Evolutionary conservation across 2,888 invertebrate species (phyloP).

Genomic region (Ophion ellenae): DNA sequence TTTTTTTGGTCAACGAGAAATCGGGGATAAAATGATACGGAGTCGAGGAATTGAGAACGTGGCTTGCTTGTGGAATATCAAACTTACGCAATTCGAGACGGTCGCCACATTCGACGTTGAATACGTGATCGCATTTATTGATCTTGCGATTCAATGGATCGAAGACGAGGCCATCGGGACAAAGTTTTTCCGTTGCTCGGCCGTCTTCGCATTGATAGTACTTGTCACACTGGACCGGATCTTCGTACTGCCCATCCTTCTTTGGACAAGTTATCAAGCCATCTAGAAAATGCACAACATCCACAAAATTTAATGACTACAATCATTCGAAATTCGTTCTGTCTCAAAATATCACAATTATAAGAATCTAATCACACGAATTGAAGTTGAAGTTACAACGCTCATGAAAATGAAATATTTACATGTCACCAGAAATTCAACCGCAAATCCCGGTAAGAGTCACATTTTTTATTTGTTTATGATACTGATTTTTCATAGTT

Average conservation of each 20-base stretch:
- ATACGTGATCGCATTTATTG: constrained; percentile 96
- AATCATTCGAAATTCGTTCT: neutral
- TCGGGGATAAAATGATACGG: constrained; percentile 23
- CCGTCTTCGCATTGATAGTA: constrained; percentile 92
- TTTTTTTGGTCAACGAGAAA: constrained; percentile 1
- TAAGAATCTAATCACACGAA: neutral
- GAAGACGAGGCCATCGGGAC: constrained; percentile 95
- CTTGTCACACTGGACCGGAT: constrained; percentile 93
- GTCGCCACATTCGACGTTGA: constrained; percentile 96
- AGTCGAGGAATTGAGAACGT: neutral
- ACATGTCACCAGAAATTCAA: neutral
- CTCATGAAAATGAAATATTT: neutral
- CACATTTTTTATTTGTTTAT: neutral
- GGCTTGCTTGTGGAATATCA: neutral
- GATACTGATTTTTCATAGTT: neutral
- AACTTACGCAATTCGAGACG: constrained; percentile 94
- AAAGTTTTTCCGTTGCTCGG: constrained; percentile 89
- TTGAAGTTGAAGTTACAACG: neutral
- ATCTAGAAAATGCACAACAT: constrained; percentile 74
- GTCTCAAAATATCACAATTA: neutral
- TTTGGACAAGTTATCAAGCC: constrained; percentile 91
- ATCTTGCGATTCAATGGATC: constrained; percentile 93
- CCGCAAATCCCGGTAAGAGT: neutral
- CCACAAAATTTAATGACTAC: neutral
- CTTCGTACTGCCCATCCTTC: constrained; percentile 93